phyloP scores from a whole-genome alignment of 1,140 invertebrate genomes.

The Cotesia chilonis region DNA sequence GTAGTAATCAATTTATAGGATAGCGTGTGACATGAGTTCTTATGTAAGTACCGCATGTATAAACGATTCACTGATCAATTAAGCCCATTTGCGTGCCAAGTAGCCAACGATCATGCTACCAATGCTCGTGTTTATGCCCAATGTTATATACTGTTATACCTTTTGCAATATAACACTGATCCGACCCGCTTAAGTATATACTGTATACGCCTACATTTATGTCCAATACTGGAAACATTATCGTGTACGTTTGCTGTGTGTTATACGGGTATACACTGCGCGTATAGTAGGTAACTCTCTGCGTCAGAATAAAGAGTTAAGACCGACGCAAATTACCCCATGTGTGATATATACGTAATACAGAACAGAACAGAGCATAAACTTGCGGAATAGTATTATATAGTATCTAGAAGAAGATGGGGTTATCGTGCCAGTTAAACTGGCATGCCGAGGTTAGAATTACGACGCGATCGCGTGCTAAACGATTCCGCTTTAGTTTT shows the following conservation, averaged over 20 bases:
- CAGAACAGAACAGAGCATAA: neutral
- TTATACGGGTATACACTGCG: constrained; percentile 13
- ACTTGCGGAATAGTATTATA: neutral
- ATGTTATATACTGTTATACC: neutral
- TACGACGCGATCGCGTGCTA: constrained; percentile 63
- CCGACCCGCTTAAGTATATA: neutral
- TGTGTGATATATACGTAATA: neutral
- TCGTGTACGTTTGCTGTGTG: constrained; percentile 2
- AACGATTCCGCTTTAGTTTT: constrained; percentile 50
- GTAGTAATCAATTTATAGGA: constrained; percentile 44
- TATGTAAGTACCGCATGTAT: constrained; percentile 30
- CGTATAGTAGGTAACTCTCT: constrained; percentile 7
- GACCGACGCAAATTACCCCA: constrained; percentile 23
- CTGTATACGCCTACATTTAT: neutral
- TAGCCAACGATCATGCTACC: constrained; percentile 2
- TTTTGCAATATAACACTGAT: neutral
- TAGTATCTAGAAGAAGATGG: neutral
- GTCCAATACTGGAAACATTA: constrained; percentile 25
- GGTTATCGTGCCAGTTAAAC: constrained; percentile 27
- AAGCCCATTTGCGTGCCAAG: constrained; percentile 44
- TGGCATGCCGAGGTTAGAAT: constrained; percentile 53
- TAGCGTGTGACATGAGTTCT: constrained; percentile 6
- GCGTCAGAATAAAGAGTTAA: neutral
- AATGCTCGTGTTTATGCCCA: constrained; percentile 9
- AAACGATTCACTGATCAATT: constrained; percentile 55